Conservation (phyloP, 2,797 vertebrate genomes). For the Dendrocincla fuliginosa region DNA sequence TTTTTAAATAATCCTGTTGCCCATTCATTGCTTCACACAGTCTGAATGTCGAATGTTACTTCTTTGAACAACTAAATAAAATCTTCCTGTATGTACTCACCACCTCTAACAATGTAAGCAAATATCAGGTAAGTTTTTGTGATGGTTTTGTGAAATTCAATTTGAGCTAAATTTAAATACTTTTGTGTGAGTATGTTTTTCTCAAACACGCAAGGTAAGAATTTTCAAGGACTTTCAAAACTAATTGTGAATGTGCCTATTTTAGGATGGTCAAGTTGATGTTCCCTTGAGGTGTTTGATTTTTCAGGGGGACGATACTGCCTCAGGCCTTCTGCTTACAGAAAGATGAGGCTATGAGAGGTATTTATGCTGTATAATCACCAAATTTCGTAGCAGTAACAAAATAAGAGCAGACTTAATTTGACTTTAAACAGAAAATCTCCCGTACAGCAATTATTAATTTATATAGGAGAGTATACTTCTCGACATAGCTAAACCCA, state of each 20-base stretch:
- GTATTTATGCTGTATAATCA: background rate
- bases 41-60: background rate
- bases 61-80: background rate
- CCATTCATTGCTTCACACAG: background rate
- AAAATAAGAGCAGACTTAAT: background rate
- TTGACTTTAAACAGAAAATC: background rate
- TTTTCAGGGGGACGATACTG: background rate
- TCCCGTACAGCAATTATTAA: background rate
- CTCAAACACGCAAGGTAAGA: background rate
- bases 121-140: background rate
- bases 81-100: background rate
- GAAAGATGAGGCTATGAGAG: background rate
- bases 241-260: background rate
- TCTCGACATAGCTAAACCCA: background rate
- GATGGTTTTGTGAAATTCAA: background rate
- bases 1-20: background rate
- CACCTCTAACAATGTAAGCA: background rate
- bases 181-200: background rate
- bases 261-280: background rate
- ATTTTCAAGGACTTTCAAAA: background rate
- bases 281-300: background rate
- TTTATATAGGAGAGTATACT: background rate
- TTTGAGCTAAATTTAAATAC: background rate
- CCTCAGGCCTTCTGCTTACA: background rate
- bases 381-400: background rate